Evolutionary conservation across 2,797 vertebrate species (phyloP).

Genomic region (Halcyon smyrnensis): DNA sequence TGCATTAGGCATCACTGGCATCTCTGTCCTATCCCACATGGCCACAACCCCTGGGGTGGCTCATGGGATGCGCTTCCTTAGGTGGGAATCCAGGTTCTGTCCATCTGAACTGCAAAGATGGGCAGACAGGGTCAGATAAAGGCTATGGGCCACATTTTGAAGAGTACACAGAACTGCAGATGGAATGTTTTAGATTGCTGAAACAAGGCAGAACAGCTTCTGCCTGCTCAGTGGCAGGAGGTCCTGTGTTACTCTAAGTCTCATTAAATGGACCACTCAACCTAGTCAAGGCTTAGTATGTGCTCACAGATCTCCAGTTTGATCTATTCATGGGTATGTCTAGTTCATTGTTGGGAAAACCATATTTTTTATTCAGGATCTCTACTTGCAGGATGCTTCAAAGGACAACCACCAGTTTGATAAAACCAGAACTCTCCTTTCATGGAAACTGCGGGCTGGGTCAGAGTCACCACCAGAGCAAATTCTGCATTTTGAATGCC

Average conservation of each 20-base stretch:
- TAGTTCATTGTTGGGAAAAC: neutral
- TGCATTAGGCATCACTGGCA: neutral
- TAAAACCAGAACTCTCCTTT: neutral
- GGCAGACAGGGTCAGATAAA: neutral
- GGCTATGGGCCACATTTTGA: neutral
- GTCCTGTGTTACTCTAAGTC: neutral
- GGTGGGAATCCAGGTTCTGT: neutral
- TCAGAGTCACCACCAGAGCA: neutral
- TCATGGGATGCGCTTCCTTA: neutral
- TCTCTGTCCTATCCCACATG: neutral
- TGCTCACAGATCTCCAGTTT: neutral
- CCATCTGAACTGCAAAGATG: neutral
- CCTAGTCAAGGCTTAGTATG: neutral
- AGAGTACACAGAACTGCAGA: neutral
- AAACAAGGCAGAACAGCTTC: neutral
- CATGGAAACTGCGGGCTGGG: rapidly evolving
- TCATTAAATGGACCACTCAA: neutral
- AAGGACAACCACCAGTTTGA: neutral
- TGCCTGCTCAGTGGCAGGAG: neutral
- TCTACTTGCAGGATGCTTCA: neutral
- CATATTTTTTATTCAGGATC: neutral
- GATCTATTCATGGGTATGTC: neutral
- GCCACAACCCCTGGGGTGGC: neutral
- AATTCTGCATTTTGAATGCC: neutral
- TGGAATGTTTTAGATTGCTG: neutral